A percentile compares a stretch with the other conserved stretches of the same genome.
phyloP scores from a whole-genome alignment of 2,888 invertebrate genomes.

The Ametastegia equiseti region DNA sequence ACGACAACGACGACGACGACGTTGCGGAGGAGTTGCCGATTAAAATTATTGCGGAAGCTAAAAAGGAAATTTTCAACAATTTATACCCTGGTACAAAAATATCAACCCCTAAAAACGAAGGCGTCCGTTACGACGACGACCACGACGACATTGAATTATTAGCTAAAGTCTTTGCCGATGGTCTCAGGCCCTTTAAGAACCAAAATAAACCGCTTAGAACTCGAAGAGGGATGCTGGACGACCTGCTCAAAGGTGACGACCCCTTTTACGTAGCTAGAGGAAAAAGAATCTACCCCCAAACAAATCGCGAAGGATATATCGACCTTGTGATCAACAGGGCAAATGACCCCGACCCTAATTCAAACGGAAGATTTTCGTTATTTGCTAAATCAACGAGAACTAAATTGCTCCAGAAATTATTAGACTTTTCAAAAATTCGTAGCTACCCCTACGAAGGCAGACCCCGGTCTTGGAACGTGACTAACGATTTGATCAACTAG shows the following conservation, averaged over 20 bases:
- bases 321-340: not conserved
- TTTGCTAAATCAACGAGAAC: conserved; percentile 12
- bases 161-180: not conserved
- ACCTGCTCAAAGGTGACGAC: conserved; percentile 58
- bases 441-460: not conserved
- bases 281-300: conserved; percentile 37
- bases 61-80: not conserved
- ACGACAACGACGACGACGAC: not conserved
- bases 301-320: not conserved
- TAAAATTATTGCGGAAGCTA: not conserved
- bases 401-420: conserved; percentile 5
- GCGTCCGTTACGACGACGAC: not conserved
- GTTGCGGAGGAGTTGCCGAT: not conserved
- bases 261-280: conserved; percentile 62
- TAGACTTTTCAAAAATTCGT: not conserved
- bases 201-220: conserved; percentile 45
- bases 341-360: not conserved
- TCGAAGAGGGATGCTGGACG: conserved; percentile 58
- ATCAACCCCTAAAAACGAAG: no score
- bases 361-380: not conserved
- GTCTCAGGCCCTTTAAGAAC: not conserved
- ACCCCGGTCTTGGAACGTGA: not conserved
- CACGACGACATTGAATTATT: not conserved
- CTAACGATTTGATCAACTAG: not conserved
- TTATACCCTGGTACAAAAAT: no score